phyloP scores from a whole-genome alignment of 2,888 invertebrate species.

The Hypsopygia costalis region DNA sequence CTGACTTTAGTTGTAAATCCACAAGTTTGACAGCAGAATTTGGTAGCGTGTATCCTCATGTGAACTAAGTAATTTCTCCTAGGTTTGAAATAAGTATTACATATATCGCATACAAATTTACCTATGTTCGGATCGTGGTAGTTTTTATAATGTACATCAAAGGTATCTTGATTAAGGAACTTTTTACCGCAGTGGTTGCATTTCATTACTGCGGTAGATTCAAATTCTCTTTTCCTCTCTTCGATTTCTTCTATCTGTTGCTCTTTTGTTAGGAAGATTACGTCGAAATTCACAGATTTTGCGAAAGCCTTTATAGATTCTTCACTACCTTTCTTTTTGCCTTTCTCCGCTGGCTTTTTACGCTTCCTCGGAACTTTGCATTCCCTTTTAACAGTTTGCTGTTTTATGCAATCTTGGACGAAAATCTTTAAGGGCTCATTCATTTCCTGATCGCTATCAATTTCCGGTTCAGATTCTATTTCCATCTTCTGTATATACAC shows the following conservation, averaged over 20 bases:
- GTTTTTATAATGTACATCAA: not conserved
- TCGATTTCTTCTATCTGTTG: constrained; percentile 6
- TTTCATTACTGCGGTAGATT: not conserved
- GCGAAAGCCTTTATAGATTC: constrained; percentile 1
- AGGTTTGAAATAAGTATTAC: not conserved
- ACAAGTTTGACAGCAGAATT: constrained; percentile 3
- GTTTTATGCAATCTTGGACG: not conserved
- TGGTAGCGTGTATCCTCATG: not conserved
- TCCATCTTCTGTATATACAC: not conserved
- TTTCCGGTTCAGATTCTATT: not conserved
- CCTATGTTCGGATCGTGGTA: not conserved
- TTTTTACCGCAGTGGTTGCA: constrained; percentile 3
- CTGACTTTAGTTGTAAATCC: constrained; percentile 9
- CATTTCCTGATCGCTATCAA: not conserved
- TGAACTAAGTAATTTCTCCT: not conserved
- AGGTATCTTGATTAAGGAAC: not conserved
- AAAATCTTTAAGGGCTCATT: not conserved
- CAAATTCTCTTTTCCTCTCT: not conserved
- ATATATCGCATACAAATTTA: constrained; percentile 4
- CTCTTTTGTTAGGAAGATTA: not conserved
- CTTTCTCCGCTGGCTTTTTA: not conserved
- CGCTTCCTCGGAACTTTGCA: not conserved
- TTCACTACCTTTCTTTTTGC: not conserved
- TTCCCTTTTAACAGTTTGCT: not conserved
- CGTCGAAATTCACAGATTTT: constrained; percentile 1